Evolutionary conservation across 2,888 invertebrate genomes (phyloP), one percentile per base, ranked within the genome.

Genomic region (Hyles lineata): DNA sequence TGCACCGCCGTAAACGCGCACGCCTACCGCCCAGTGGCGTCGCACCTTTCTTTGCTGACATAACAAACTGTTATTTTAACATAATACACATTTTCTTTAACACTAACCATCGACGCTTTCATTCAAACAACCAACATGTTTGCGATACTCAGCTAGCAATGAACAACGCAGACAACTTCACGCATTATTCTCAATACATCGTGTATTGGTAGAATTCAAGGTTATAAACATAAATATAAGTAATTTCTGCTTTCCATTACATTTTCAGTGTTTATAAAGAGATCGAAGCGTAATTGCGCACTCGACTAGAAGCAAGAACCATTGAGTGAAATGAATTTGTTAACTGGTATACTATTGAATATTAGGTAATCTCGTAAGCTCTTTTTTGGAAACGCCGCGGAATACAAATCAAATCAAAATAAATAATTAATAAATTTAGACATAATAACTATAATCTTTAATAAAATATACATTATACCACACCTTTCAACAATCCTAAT

Each of bases 31-130:
- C n/a, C 35, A 21, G n/a, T 17, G 15, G 43, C 21, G 43, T 23
- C 67, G 3, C 19, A 25, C 43, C 23, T 67, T 67, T 23, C 67
- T 50, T 50, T 23, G 50, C 23, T 25, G 67, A 67, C 50, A 67
- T 67, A 67, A 67, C 67, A 67, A 50, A 23, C 67, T 50, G 43
- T 23, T 43, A 67, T 23, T 6, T 11, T 50, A 17, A 21, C 15
- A 23, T 35, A 60, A 11, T 9, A 43, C 23, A 21, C 23, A 21
- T 50, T 67, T 67, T n/a, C 43, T 67, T 67, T 11, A 43, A 50
- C 32, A 21, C 21, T 1, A 43, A 67, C 43, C 63, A 35, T 21
- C 63, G 35, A 21, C 23, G 2, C 50, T 50, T 67, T 50, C 23
- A 15, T 23, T 23, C 1, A 23, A 23, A 21, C 6, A 50, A 21